Evolutionary conservation across 2,888 invertebrate genomes (phyloP).

Genomic region (Tubulanus polymorphus): DNA sequence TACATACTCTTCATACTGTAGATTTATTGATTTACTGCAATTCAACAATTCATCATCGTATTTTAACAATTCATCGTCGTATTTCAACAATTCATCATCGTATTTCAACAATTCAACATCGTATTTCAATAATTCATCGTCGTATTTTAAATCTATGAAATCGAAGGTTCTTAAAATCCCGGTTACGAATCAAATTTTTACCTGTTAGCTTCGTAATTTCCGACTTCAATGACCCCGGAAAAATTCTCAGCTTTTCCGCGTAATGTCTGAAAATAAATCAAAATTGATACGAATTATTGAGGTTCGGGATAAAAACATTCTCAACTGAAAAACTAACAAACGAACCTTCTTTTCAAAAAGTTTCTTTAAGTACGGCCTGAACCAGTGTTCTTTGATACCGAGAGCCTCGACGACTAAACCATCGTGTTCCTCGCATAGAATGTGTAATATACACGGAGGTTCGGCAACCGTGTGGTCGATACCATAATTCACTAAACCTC

Average conservation of each 20-base stretch:
- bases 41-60: no score
- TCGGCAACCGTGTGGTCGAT: conserved; percentile 60
- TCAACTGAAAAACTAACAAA: background rate
- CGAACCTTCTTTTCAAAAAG: conserved; percentile 68
- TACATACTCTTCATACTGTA: conserved; percentile 85
- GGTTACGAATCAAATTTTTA: conserved; percentile 22
- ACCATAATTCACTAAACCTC: conserved; percentile 60
- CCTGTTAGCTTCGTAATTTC: conserved; percentile 77
- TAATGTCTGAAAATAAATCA: conserved; percentile 60
- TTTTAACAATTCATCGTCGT: no score
- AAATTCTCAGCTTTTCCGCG: conserved; percentile 69
- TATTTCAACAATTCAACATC: no score
- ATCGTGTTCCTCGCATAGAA: conserved; percentile 75
- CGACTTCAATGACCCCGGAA: conserved; percentile 71
- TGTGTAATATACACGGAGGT: conserved; percentile 77
- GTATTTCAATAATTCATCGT: conserved; percentile 81
- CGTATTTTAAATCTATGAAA: conserved; percentile 80
- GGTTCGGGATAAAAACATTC: no score
- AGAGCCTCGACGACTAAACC: conserved; percentile 84
- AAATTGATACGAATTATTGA: background rate
- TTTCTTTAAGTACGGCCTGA: conserved; percentile 72
- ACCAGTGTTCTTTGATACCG: conserved; percentile 82
- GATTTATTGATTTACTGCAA: conserved; percentile 71
- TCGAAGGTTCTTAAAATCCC: conserved; percentile 56
- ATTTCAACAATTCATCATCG: no score